phyloP scores from a whole-genome alignment of 2,888 invertebrate species.

The Agrochola circellaris region DNA sequence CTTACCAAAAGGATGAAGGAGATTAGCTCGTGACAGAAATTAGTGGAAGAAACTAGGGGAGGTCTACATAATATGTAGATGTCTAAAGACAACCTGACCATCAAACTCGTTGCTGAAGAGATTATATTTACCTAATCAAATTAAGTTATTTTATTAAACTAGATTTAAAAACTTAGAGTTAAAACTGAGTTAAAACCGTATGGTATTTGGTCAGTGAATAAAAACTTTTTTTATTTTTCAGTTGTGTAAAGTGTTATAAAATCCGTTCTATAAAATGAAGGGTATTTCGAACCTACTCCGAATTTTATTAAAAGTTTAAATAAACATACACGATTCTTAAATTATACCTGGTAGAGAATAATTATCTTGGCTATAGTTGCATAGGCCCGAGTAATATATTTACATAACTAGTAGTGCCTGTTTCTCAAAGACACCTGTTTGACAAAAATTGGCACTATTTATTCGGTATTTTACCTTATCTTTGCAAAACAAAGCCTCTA shows the following conservation, averaged over 20 bases:
- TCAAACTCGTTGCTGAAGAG: no score
- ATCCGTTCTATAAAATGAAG: not conserved
- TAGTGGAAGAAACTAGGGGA: no score
- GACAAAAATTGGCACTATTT: not conserved
- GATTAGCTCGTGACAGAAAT: no score
- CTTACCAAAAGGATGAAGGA: no score
- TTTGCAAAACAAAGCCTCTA: not conserved
- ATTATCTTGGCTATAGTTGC: not conserved
- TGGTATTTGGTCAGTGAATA: no score
- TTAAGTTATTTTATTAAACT: no score
- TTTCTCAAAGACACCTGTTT: not conserved
- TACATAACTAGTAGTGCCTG: conserved; percentile 7
- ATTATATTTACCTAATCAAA: no score
- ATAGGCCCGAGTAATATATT: not conserved
- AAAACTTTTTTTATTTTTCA: no score
- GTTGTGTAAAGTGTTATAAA: not conserved
- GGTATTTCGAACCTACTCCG: not conserved
- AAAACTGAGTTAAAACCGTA: no score
- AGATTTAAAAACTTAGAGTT: no score
- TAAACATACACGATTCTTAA: not conserved
- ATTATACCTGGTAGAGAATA: not conserved
- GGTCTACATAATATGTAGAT: no score
- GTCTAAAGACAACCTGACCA: no score
- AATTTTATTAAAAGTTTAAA: not conserved
- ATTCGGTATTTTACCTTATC: not conserved